Percentiles rank a stretch among this genome's conserved stretches.
phyloP scores from a whole-genome alignment of 2,797 vertebrate genomes.

The Dermochelys coriacea region DNA sequence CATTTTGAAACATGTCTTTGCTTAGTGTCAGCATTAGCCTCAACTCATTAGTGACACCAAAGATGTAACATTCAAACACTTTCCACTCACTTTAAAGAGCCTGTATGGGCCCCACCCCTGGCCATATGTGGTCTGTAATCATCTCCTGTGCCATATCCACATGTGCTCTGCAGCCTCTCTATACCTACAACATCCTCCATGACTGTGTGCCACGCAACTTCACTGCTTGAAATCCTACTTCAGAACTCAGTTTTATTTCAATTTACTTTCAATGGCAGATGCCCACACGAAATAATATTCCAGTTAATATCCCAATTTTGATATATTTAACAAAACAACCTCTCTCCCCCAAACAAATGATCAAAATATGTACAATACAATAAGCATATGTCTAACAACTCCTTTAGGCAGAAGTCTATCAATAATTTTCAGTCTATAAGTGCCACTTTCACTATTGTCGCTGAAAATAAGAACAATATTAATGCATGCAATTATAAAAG shows the following conservation, averaged over 20 bases:
- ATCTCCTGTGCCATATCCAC: fast-evolving
- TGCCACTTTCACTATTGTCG: not conserved
- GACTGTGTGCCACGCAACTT: fast-evolving
- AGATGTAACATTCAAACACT: fast-evolving
- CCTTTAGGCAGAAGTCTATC: not conserved
- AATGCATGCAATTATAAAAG: not conserved
- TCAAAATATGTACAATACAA: not conserved
- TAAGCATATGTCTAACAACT: not conserved
- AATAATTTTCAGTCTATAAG: not conserved
- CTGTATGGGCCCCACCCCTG: not conserved
- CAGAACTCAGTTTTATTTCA: conserved; percentile 1
- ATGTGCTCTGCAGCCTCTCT: fast-evolving
- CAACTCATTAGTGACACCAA: conserved; percentile 1
- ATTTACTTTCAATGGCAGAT: not conserved
- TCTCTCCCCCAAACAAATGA: fast-evolving
- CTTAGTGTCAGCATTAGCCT: conserved; percentile 3
- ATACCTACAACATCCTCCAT: not conserved
- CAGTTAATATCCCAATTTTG: not conserved
- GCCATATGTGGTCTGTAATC: not conserved
- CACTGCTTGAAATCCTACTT: conserved; percentile 31
- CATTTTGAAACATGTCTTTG: not conserved
- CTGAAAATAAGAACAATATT: not conserved
- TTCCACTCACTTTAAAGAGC: not conserved
- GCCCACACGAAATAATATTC: not conserved
- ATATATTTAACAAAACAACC: not conserved